Conservation (phyloP, 1,140 invertebrate species). For the Vollenhovia emeryi region DNA sequence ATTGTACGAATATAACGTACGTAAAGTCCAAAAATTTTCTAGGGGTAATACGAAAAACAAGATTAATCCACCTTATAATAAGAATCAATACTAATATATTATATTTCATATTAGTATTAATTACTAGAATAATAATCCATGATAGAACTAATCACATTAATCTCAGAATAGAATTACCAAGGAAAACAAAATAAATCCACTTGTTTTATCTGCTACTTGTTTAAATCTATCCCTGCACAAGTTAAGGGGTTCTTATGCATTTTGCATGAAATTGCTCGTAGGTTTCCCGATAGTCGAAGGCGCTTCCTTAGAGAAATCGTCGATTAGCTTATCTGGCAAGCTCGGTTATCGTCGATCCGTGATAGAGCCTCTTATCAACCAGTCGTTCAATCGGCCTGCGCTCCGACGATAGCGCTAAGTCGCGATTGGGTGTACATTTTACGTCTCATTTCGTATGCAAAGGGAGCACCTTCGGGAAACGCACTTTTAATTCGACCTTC, state of each 20-base stretch:
- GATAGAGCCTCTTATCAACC: constrained; percentile 55
- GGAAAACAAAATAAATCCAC: background rate
- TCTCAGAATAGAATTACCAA: background rate
- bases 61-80: no score
- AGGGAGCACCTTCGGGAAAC: constrained; percentile 60
- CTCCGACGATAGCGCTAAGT: constrained; percentile 59
- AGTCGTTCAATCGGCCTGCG: constrained; percentile 59
- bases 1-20: background rate
- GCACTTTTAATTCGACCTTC: constrained; percentile 72
- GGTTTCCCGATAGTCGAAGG: constrained; percentile 38
- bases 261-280: constrained; percentile 36
- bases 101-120: no score
- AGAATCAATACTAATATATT: no score
- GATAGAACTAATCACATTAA: no score
- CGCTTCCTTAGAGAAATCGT: constrained; percentile 56
- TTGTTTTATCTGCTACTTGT: background rate
- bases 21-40: background rate
- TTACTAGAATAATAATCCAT: no score
- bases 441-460: constrained; percentile 64
- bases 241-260: background rate
- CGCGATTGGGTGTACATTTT: constrained; percentile 65
- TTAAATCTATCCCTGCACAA: background rate
- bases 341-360: constrained; percentile 50
- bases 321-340: constrained; percentile 71
- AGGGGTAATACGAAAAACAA: no score